A percentile compares a stretch with the other conserved stretches of the same genome.
Conservation (phyloP, 1,140 invertebrate species). For the Oncopeltus fasciatus region DNA sequence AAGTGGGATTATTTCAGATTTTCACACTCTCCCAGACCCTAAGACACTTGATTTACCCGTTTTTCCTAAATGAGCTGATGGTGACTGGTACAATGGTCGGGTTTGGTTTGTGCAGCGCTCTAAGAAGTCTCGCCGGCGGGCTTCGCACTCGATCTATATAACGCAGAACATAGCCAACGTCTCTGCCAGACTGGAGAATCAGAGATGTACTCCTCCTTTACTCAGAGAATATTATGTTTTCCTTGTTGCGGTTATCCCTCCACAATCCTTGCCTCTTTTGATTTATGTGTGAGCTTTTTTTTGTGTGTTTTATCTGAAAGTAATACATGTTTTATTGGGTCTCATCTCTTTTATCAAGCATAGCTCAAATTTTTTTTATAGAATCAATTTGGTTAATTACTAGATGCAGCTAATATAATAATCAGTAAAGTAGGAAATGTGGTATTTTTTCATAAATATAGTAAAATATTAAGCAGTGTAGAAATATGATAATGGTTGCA, state of each 20-base stretch:
- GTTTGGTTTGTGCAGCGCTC: constrained; percentile 16
- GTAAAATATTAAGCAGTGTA: too few species aligned
- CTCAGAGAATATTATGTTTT: background rate
- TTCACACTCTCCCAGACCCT: constrained; percentile 6
- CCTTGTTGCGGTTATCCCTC: background rate
- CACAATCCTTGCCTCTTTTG: background rate
- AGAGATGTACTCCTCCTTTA: constrained; percentile 2
- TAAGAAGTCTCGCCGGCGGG: constrained; percentile 13
- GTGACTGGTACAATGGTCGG: constrained; percentile 8
- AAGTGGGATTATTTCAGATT: constrained; percentile 1
- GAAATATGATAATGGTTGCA: too few species aligned
- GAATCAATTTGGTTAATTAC: too few species aligned
- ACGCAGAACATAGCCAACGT: constrained; percentile 18
- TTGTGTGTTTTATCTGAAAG: background rate
- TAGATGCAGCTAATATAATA: too few species aligned
- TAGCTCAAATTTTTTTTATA: too few species aligned
- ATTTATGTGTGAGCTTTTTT: background rate
- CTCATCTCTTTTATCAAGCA: too few species aligned
- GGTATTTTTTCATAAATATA: too few species aligned
- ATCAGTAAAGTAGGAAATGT: too few species aligned
- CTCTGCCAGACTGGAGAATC: constrained; percentile 1
- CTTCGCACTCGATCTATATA: constrained; percentile 17
- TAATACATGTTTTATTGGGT: too few species aligned
- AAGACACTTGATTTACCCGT: constrained; percentile 4
- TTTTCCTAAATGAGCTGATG: background rate